Base-by-base conservation (phyloP, 2,888 invertebrate species). In the Dorcus hopei region DNA sequence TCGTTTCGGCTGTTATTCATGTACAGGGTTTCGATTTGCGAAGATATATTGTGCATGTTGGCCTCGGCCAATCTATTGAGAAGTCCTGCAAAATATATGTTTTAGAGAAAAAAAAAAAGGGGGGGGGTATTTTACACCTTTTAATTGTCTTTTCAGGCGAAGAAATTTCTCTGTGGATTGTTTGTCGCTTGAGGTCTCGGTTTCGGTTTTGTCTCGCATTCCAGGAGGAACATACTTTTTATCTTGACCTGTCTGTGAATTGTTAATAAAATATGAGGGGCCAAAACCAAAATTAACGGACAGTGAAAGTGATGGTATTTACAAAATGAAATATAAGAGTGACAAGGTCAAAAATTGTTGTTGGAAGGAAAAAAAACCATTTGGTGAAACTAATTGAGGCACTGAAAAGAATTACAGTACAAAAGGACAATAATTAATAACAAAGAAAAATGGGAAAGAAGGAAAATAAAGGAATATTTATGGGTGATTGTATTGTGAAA, bases 51-150 rank as follows among this genome's bases (percentile, higher is more conserved):
- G 74, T 92, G 90, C 73, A 97, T 87, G 76, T 97, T 97, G 19
- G 87, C 86, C 72, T 95, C 95, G 0, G 95, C 87, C 41, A 95
- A 77, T 59, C 93, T 87, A 80, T 97, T 97, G 0, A 97, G 78
- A 2, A 92, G 81, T 54, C 88, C 85, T 85, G 73, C 41, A 67
- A 66, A 52, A 45, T 42, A 6, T 0, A 41, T 5, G 41, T 9
- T 4, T n/a, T 41, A 42, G 11, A 42, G 4, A 42, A 42, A 42
- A 45, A 0, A 16, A 45, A 45, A 16, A 1, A 1, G 14, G 33
- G 48, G 7, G 9, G 14, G 33, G 3, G 5, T n/a, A 38, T 8
- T 45, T 52, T 55, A 76, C 72, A 78, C 94, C 96, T 80, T 97
- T 96, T 59, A 97, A 80, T 76, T 91, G 90, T 68, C 88, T 87